A percentile compares a stretch with the other conserved stretches of the same genome.
Evolutionary conservation across 2,113 vertebrate species (phyloP).

Genomic region (Tupaia chinensis): DNA sequence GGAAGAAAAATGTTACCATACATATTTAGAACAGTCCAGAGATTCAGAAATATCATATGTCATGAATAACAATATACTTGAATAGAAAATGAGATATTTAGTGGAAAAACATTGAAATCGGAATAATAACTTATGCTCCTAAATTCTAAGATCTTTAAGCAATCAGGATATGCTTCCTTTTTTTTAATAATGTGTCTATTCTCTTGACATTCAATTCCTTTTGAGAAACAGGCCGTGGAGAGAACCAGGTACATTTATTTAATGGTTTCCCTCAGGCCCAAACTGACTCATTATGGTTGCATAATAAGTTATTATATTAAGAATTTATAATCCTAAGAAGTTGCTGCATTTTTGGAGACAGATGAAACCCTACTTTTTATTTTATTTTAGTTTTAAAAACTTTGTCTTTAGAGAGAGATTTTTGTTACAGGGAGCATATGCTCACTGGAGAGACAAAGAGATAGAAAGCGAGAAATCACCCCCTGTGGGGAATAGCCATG

Average conservation of each 20-base stretch:
- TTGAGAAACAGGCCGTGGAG: background rate
- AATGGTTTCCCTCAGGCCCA: constrained; percentile 40
- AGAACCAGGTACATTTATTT: constrained; percentile 42
- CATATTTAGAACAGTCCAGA: constrained; percentile 60
- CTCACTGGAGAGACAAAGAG: too few relatives aligned
- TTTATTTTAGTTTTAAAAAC: too few relatives aligned
- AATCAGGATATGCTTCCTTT: background rate
- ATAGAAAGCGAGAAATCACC: too few relatives aligned
- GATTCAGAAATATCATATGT: constrained; percentile 42
- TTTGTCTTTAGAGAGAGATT: too few relatives aligned
- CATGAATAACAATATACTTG: constrained; percentile 33
- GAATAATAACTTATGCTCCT: constrained; percentile 22
- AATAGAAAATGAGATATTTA: constrained; percentile 45
- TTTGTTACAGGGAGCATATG: too few relatives aligned
- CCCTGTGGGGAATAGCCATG: too few relatives aligned
- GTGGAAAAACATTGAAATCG: constrained; percentile 28
- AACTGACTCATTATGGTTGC: background rate
- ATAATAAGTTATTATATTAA: constrained; percentile 51
- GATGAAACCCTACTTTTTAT: background rate
- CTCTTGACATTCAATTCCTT: background rate
- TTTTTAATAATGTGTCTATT: background rate
- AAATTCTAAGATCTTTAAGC: constrained; percentile 43
- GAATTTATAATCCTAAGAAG: constrained; percentile 52
- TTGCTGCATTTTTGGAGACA: background rate
- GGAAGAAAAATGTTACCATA: constrained; percentile 15